A percentile compares a stretch with the other conserved stretches of the same genome.
These are phyloP conservation scores for Epizoanthus scotinus DNA, from an alignment of 92 coral and sea anemone species.

Conservation along the genomic window DNA sequence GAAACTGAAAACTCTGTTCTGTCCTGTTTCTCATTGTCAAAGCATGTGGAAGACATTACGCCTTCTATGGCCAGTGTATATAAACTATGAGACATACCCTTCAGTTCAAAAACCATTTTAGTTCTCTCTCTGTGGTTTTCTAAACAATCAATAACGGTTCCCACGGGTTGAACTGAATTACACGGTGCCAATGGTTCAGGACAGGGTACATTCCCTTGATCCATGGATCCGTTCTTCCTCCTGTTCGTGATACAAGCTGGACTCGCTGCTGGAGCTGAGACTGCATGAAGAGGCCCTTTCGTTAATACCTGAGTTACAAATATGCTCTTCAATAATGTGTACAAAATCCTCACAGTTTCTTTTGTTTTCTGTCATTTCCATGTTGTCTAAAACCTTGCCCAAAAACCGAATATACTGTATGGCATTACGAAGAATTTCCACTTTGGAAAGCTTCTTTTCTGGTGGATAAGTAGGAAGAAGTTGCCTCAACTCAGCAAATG, in stretches of 20 bases:
- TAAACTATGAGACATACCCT: neutral
- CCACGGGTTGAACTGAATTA: slow-evolving; percentile 4
- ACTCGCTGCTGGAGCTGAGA: neutral
- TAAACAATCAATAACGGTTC: slow-evolving; percentile 21
- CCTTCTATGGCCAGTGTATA: neutral
- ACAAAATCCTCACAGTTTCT: neutral
- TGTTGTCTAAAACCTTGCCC: slow-evolving; percentile 67
- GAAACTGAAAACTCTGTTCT: neutral
- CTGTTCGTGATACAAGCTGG: neutral
- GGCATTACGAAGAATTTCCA: slow-evolving; percentile 79
- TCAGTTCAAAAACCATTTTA: slow-evolving; percentile 6
- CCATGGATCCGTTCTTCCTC: neutral
- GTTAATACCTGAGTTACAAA: neutral
- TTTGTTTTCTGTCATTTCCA: slow-evolving; percentile 55
- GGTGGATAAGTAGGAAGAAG: slow-evolving; percentile 95
- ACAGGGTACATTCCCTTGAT: neutral
- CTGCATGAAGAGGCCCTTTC: slow-evolving; percentile 8
- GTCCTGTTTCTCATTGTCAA: neutral
- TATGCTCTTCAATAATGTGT: neutral
- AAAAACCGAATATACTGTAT: slow-evolving; percentile 86
- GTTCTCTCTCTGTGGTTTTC: slow-evolving; percentile 37
- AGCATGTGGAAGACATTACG: slow-evolving; percentile 30
- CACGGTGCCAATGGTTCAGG: neutral
- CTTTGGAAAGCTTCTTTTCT: slow-evolving; percentile 95
- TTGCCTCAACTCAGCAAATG: slow-evolving; percentile 87